Conservation (phyloP, 2,113 vertebrate genomes). For the Dendropsophus ebraccatus region DNA sequence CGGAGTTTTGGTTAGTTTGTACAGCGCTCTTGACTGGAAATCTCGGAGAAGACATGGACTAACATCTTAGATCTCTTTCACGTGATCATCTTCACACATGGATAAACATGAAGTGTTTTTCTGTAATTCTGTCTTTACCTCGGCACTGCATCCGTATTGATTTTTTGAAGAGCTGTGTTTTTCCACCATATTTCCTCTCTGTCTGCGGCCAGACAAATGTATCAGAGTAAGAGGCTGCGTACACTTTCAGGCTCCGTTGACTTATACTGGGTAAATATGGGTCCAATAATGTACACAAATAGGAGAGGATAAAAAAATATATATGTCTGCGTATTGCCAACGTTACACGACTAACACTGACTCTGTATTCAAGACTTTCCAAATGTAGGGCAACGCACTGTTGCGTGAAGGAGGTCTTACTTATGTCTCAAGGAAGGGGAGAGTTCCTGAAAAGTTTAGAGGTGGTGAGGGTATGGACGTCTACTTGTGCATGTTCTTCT, state of each 20-base stretch:
- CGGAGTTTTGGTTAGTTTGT: not conserved
- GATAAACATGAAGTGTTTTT: not conserved
- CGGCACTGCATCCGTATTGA: not conserved
- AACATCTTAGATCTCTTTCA: not conserved
- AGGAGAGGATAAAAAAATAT: not conserved
- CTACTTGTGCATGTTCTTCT: not conserved
- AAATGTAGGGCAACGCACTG: not conserved
- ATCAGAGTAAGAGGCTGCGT: not conserved
- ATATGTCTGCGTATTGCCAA: not conserved
- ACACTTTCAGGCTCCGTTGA: not conserved
- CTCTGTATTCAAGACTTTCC: not conserved
- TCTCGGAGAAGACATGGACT: not conserved
- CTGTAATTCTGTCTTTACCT: not conserved
- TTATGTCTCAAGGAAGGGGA: not conserved
- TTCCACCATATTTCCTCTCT: not conserved
- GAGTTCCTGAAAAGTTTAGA: not conserved
- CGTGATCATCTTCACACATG: not conserved
- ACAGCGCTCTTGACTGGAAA: not conserved
- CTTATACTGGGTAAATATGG: not conserved
- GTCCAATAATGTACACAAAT: not conserved
- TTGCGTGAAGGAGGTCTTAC: not conserved
- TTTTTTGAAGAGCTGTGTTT: not conserved
- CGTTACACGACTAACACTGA: not conserved
- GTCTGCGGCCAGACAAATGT: not conserved
- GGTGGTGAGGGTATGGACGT: not conserved